phyloP scores from a whole-genome alignment of 2,113 vertebrate genomes.

The Lycocorax pyrrhopterus region DNA sequence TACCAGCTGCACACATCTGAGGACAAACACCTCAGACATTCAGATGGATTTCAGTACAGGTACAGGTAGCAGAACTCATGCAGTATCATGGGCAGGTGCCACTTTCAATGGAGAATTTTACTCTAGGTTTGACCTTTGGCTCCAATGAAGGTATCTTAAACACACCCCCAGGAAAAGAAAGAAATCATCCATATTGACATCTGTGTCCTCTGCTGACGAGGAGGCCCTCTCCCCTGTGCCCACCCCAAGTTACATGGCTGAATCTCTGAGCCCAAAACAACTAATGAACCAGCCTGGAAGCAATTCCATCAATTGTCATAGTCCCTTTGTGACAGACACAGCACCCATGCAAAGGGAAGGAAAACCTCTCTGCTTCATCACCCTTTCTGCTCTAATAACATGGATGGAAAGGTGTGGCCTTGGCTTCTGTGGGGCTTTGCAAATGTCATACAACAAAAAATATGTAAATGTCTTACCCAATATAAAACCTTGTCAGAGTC shows the following conservation, averaged over 20 bases:
- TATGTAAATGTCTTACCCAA: constrained; percentile 64
- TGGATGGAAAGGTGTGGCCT: not conserved
- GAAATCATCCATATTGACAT: not conserved
- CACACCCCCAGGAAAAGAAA: not conserved
- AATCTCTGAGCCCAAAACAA: not conserved
- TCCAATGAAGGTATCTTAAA: not conserved
- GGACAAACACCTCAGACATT: not conserved
- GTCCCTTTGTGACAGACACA: not conserved
- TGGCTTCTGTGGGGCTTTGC: not conserved
- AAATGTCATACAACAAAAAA: not conserved
- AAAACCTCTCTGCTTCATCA: not conserved
- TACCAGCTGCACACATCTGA: not conserved
- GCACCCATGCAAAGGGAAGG: accelerated
- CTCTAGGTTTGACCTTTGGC: not conserved
- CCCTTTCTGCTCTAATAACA: not conserved
- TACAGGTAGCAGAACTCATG: not conserved
- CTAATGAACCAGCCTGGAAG: not conserved
- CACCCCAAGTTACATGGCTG: not conserved
- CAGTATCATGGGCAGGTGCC: not conserved
- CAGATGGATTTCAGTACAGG: not conserved
- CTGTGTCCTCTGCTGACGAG: accelerated
- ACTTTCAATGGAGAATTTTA: not conserved
- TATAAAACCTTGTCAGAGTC: constrained; percentile 72
- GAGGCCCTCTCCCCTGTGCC: not conserved
- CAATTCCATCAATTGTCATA: not conserved